phyloP scores from a whole-genome alignment of 2,113 vertebrate species.

The Pseudopodoces humilis region DNA sequence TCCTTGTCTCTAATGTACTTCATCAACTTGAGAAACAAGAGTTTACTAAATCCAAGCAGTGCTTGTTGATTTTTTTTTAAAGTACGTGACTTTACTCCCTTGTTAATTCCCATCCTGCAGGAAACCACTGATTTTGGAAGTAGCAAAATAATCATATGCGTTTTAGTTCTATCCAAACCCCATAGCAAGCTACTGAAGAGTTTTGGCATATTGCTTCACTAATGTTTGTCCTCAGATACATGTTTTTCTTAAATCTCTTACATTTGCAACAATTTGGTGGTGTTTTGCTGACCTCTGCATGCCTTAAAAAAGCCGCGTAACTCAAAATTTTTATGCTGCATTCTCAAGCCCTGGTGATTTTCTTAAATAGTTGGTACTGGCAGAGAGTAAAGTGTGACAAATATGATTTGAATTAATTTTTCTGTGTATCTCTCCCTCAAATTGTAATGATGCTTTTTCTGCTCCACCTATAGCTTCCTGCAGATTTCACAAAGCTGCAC shows the following conservation, averaged over 20 bases:
- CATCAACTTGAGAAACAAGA: not conserved
- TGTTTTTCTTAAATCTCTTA: not conserved
- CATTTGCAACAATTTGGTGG: not conserved
- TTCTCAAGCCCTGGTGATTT: not conserved
- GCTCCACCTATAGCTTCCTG: conserved; percentile 85
- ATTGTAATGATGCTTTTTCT: conserved; percentile 68
- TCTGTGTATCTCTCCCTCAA: conserved; percentile 1
- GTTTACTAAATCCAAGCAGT: not conserved
- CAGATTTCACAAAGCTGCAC: conserved; percentile 98
- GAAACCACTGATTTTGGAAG: not conserved
- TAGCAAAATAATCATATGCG: not conserved
- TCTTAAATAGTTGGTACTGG: not conserved
- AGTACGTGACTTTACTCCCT: not conserved
- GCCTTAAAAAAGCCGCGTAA: not conserved
- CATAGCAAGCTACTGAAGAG: not conserved
- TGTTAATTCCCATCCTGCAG: not conserved
- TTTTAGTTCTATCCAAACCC: not conserved
- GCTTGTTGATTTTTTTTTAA: not conserved
- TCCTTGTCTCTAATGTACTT: not conserved
- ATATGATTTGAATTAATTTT: conserved; percentile 10
- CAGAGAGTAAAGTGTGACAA: not conserved
- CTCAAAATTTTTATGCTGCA: not conserved
- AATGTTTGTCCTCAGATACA: not conserved
- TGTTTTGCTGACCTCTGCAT: not conserved
- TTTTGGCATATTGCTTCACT: not conserved